Base-by-base conservation (phyloP, 2,797 vertebrate genomes). In the Philypnodon macrostomus region DNA sequence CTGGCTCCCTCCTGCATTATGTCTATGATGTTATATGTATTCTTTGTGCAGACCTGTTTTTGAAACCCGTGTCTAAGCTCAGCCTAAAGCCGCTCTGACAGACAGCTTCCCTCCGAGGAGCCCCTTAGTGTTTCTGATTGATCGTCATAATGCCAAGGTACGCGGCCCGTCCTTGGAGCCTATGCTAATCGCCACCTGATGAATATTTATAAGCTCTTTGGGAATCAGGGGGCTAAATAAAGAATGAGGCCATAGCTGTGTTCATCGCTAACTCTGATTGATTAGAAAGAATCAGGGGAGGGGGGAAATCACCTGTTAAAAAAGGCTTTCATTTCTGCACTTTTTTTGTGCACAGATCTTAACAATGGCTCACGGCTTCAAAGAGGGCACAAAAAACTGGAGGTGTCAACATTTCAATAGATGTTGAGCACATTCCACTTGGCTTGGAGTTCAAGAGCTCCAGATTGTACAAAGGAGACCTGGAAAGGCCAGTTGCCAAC, bases 151-250 rank as follows among this genome's bases (percentile, higher is more conserved):
- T 70, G 80, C 73, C 60, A 39, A 78, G 73, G 79, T 85, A 73
- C 79, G 72, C 74, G 72, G 70, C 44, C 62, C 48, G 80, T 85
- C 85, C 83, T 85, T 85, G 79, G 79, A 80, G 76, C 58, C 58
- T 65, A 82, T 80, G 80, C 79, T 83, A 83, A 87, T 84, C 57
- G 15, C 50, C 18, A 47, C 1, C 54, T 77, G 79, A 79, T 85
- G 74, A 58, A 87, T 87, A 85, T 85, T 72, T 42, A 85, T 73
- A 64, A 72, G 71, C 69, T 80, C 75, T 70, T 64, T 54, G 73
- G 75, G 79, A 82, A 74, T 81, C 75, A 70, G 73, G 39, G 55
- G 47, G 65, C 80, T 87, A 81, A 85, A 85, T 87, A 85, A 85
- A 82, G 80, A 70, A 85, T 82, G 80, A 82, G 75, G 65, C 32